These are phyloP conservation scores for Taenaris catops DNA, from an alignment of 2,888 invertebrate species.

Conservation along the genomic window DNA sequence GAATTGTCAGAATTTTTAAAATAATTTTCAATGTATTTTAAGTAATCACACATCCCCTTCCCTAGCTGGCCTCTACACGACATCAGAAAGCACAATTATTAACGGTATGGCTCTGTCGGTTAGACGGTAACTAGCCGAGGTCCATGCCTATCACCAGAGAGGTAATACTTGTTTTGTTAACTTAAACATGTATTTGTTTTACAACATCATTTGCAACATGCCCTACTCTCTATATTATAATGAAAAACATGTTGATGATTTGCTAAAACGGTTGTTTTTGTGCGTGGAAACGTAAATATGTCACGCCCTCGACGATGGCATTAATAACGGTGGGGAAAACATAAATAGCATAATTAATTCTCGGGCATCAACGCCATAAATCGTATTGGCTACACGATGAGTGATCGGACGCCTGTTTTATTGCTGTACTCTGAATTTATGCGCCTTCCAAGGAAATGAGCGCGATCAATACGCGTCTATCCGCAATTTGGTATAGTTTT, in stretches of 20 bases:
- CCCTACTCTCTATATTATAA: no score
- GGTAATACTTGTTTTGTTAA: no score
- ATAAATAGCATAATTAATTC: constrained; percentile 11
- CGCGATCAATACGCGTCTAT: constrained; percentile 33
- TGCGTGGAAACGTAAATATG: constrained; percentile 5
- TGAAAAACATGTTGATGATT: neutral
- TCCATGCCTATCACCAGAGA: no score
- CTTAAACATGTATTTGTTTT: no score
- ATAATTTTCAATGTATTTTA: no score
- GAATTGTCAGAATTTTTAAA: no score
- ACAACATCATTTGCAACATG: no score
- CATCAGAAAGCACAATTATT: no score
- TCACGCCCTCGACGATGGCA: constrained; percentile 2
- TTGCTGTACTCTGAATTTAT: constrained; percentile 39
- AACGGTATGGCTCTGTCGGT: no score
- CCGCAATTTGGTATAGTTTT: constrained; percentile 34
- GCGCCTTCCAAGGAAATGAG: constrained; percentile 38
- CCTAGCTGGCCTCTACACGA: no score
- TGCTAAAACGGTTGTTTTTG: neutral
- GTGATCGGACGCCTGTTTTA: constrained; percentile 32
- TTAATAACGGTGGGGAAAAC: constrained; percentile 1
- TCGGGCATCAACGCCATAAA: constrained; percentile 13
- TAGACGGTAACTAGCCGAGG: no score
- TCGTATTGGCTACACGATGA: constrained; percentile 26
- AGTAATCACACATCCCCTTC: no score